Percentiles rank a stretch among this genome's conserved stretches.
Conservation (phyloP, 2,113 vertebrate genomes). For the Hydrochoerus hydrochaeris region DNA sequence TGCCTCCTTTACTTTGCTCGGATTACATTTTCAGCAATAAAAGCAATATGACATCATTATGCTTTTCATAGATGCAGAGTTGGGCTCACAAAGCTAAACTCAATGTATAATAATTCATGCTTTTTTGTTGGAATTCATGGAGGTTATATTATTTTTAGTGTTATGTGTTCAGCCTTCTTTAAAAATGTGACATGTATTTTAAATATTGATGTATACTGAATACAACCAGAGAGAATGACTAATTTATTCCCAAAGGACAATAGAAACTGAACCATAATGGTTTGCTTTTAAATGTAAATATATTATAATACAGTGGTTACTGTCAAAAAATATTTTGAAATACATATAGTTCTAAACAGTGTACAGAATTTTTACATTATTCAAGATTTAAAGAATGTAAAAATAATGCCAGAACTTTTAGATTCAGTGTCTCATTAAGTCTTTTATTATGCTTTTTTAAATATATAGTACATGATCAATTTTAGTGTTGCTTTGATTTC, state of each 20-base stretch:
- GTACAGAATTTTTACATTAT: too few species aligned
- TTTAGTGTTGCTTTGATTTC: conserved; percentile 83
- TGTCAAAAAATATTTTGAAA: conserved; percentile 84
- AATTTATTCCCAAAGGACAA: conserved; percentile 90
- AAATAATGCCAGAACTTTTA: conserved; percentile 77
- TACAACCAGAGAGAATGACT: conserved; percentile 81
- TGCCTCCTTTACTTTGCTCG: conserved; percentile 91
- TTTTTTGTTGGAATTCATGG: conserved; percentile 84
- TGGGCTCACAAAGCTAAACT: conserved; percentile 85
- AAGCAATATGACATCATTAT: conserved; percentile 92
- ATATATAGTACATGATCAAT: conserved; percentile 73
- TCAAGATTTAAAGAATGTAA: conserved; percentile 67
- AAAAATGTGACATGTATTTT: conserved; percentile 81
- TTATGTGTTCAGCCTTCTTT: conserved; percentile 80
- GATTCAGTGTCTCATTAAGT: conserved; percentile 63
- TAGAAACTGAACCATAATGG: conserved; percentile 83
- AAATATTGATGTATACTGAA: conserved; percentile 84
- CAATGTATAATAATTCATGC: conserved; percentile 84
- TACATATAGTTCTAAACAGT: conserved; percentile 66
- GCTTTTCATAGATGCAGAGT: conserved; percentile 86
- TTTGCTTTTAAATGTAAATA: conserved; percentile 87
- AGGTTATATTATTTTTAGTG: conserved; percentile 84
- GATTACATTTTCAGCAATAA: conserved; percentile 92
- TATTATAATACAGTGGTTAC: conserved; percentile 79
- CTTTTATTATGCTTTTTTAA: conserved; percentile 67